Evolutionary conservation across 2,113 vertebrate genomes (phyloP).

Genomic region (Trichechus manatus): DNA sequence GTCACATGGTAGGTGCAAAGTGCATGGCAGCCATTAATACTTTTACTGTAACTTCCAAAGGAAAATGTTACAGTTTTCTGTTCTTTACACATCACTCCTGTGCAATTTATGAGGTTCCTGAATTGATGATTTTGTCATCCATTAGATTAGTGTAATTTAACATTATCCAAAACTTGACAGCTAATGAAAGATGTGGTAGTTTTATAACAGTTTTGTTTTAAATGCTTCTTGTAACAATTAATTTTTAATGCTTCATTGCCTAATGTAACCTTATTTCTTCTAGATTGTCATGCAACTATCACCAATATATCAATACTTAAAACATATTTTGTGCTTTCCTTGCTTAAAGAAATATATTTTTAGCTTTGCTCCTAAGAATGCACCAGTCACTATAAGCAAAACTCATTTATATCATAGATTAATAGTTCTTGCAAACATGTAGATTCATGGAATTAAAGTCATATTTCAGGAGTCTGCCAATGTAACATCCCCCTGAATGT

Average conservation of each 20-base stretch:
- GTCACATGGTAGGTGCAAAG: background rate
- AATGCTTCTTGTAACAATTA: background rate
- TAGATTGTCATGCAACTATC: background rate
- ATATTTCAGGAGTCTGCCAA: conserved; percentile 5
- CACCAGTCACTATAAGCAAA: rapidly evolving
- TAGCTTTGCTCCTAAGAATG: conserved; percentile 10
- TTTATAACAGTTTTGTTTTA: background rate
- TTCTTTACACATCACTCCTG: background rate
- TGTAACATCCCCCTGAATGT: background rate
- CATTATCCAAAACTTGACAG: conserved; percentile 23
- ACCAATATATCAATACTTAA: background rate
- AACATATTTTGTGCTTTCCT: conserved; percentile 32
- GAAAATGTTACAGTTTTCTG: background rate
- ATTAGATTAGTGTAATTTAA: background rate
- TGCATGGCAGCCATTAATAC: background rate
- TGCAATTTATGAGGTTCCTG: background rate
- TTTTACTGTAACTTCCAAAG: background rate
- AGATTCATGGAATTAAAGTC: background rate
- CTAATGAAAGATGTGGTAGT: background rate
- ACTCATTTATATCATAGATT: background rate
- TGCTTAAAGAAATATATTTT: background rate
- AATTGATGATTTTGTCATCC: background rate
- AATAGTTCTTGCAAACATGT: background rate
- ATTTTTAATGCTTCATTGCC: background rate
- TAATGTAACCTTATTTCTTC: background rate